Base-by-base conservation (phyloP, 2,888 invertebrate genomes). In the Ophion ellenae region DNA sequence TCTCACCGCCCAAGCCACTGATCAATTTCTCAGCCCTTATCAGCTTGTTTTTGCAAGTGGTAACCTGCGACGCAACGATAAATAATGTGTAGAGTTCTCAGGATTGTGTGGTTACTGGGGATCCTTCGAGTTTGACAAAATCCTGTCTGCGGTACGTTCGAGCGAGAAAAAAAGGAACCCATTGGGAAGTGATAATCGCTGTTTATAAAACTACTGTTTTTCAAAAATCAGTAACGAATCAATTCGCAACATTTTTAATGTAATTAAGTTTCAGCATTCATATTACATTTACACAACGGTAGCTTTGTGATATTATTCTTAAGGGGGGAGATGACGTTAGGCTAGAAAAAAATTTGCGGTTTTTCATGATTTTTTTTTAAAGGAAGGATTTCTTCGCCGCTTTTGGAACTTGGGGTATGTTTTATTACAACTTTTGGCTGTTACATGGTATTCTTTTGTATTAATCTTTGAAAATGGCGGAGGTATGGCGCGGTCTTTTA, bases 1-100 rank as follows among this genome's bases (percentile, higher is more conserved):
- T 98, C 94, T 99, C 98, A 3, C 98, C 98, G 5, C 98, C 98
- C 76, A 98, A 94, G 0, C 98, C 98, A 74, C 88, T 89, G 81
- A 99, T 98, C 45, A 99, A 95, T 90, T 98, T 98, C 95, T 98
- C 97, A 17, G 99, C 98, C 84, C 98, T 95, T 61, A 95, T 95
- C 79, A 99, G 95, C 94, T 98, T 98, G 92, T 97, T 97, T 76
- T 97, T 97, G 93, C 99, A 99, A 61, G 88, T 89, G 1, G 83
- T 87, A 5, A 90, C 91, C 90, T 88, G 59, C 24, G 57, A 4
- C 1, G n/a, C 2, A 66, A 53, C 1, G 11, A 66, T 66, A 36
- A 11, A 67, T 67, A 0, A 36, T 36, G 24, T 61, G 6, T 61
- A 9, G 9, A 61, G 17, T 57, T 57, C 24, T 28, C 20, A 2